phyloP scores from a whole-genome alignment of 2,113 vertebrate genomes.

The Brachirus orientalis region DNA sequence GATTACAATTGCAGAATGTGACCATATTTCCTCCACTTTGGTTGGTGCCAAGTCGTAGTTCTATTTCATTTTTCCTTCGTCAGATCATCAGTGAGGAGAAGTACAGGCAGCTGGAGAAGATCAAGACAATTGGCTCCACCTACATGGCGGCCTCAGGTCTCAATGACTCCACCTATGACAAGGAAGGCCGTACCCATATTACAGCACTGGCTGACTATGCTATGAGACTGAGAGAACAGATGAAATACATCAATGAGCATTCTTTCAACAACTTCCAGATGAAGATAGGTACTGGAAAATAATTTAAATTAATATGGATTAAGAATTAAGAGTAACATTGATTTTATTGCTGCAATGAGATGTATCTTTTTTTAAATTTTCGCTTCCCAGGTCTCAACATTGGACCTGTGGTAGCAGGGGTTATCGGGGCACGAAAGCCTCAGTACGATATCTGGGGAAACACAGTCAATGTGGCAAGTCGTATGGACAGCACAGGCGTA shows the following conservation, averaged over 20 bases:
- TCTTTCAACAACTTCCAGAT: conserved; percentile 98
- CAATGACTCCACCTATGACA: conserved; percentile 93
- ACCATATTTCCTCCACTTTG: too few species aligned
- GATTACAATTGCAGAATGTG: too few species aligned
- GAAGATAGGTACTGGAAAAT: conserved; percentile 87
- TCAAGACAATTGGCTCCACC: conserved; percentile 96
- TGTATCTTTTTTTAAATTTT: conserved; percentile 3
- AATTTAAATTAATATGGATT: neutral
- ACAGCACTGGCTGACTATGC: conserved; percentile 91
- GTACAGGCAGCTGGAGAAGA: conserved; percentile 94
- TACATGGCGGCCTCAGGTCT: conserved; percentile 96
- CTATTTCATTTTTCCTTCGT: neutral
- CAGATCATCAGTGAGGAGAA: conserved; percentile 94
- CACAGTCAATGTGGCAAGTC: conserved; percentile 96
- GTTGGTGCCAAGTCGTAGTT: neutral
- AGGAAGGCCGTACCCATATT: conserved; percentile 88
- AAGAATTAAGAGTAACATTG: neutral
- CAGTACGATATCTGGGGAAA: conserved; percentile 98
- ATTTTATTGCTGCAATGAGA: neutral
- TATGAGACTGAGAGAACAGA: conserved; percentile 93
- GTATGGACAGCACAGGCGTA: conserved; percentile 96
- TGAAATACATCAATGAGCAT: conserved; percentile 95
- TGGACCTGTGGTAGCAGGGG: conserved; percentile 93
- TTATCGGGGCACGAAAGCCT: conserved; percentile 93
- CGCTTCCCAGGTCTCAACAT: conserved; percentile 89